phyloP scores from a whole-genome alignment of 2,113 vertebrate genomes.

The Platichthys stellatus region DNA sequence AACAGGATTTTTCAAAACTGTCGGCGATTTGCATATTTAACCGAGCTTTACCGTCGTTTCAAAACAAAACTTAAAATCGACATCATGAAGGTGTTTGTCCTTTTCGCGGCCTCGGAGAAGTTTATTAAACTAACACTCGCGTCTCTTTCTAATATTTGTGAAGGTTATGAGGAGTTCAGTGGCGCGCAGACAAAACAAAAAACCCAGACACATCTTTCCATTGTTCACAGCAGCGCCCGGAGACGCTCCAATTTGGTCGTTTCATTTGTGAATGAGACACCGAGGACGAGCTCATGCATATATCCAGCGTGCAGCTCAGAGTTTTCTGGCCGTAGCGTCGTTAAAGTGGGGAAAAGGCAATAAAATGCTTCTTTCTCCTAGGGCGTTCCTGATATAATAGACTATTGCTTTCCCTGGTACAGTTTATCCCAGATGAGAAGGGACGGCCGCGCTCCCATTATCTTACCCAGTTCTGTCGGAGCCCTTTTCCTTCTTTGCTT shows the following conservation, averaged over 20 bases:
- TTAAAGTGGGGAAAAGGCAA: slow-evolving; percentile 24
- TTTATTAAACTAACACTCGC: neutral
- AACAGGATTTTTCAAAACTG: slow-evolving; percentile 5
- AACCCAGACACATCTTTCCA: slow-evolving; percentile 22
- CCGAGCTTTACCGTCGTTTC: neutral
- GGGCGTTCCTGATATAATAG: slow-evolving; percentile 25
- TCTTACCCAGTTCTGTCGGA: slow-evolving; percentile 52
- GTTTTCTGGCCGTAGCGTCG: slow-evolving; percentile 14
- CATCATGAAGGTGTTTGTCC: slow-evolving; percentile 1
- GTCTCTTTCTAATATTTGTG: slow-evolving; percentile 2
- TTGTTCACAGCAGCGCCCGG: slow-evolving; percentile 19
- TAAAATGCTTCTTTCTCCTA: slow-evolving; percentile 26
- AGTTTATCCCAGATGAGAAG: slow-evolving; percentile 49
- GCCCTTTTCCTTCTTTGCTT: slow-evolving; percentile 48
- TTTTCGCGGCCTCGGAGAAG: neutral
- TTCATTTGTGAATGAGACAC: slow-evolving; percentile 36
- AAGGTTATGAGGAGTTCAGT: slow-evolving; percentile 59
- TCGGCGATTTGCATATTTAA: slow-evolving; percentile 6
- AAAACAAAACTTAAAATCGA: slow-evolving; percentile 25
- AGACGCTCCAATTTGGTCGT: slow-evolving; percentile 39
- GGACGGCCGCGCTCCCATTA: slow-evolving; percentile 44
- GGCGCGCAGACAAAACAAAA: slow-evolving; percentile 16
- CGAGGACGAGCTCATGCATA: slow-evolving; percentile 27
- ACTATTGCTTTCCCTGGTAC: slow-evolving; percentile 15
- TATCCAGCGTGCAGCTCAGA: neutral